A percentile compares a stretch with the other conserved stretches of the same genome.
These are phyloP conservation scores for Harpagoxenus sublaevis DNA, from an alignment of 2,888 invertebrate species.

Conservation along the genomic window DNA sequence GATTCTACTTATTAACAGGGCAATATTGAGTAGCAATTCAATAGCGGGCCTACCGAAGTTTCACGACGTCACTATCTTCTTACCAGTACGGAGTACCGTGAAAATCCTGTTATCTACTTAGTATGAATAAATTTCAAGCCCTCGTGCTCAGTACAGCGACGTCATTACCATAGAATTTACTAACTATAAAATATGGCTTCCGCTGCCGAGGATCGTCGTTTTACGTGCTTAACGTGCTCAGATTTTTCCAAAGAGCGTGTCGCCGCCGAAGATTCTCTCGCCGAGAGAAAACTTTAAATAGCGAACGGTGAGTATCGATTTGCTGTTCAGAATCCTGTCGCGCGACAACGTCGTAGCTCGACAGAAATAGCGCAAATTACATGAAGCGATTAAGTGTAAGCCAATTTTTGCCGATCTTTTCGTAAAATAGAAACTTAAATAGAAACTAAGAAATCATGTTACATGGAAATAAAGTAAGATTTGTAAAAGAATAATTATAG, in stretches of 20 bases:
- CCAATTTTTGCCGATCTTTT: background rate
- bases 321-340: slow-evolving; percentile 20
- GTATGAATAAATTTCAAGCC: slow-evolving; percentile 55
- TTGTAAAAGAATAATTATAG: background rate
- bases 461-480: background rate
- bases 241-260: slow-evolving; percentile 44
- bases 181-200: slow-evolving; percentile 50
- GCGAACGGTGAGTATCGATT: slow-evolving; percentile 49
- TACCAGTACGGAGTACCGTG: slow-evolving; percentile 34
- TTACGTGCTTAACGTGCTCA: slow-evolving; percentile 52
- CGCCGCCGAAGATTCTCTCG: slow-evolving; percentile 36
- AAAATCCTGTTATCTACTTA: slow-evolving; percentile 56
- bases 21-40: slow-evolving; percentile 33
- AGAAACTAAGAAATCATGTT: background rate
- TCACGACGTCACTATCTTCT: slow-evolving; percentile 40
- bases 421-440: background rate
- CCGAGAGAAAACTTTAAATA: slow-evolving; percentile 47
- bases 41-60: background rate
- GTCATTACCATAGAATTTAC: slow-evolving; percentile 56
- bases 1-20: background rate
- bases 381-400: slow-evolving; percentile 22
- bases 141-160: slow-evolving; percentile 28
- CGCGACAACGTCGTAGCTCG: slow-evolving; percentile 29
- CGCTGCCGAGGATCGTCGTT: slow-evolving; percentile 26
- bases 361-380: slow-evolving; percentile 36